Percentiles rank a stretch among this genome's conserved stretches.
Conservation (phyloP, 2,888 invertebrate genomes). For the Timandra comae region DNA sequence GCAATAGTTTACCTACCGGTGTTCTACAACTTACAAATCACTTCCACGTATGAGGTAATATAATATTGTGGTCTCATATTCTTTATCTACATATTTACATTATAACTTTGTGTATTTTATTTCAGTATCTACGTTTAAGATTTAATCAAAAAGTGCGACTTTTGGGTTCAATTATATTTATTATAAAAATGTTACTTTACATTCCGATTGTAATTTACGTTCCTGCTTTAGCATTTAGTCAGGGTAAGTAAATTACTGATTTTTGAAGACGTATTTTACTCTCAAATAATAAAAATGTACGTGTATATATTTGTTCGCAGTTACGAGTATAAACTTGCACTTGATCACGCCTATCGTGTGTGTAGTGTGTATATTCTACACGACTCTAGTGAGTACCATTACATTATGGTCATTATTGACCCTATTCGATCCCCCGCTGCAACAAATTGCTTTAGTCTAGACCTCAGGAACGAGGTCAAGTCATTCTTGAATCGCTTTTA, state of each 20-base stretch:
- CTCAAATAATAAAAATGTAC: neutral
- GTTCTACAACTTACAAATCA: slow-evolving; percentile 84
- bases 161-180: slow-evolving; percentile 81
- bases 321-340: slow-evolving; percentile 88
- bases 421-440: slow-evolving; percentile 29
- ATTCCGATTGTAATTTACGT: slow-evolving; percentile 92
- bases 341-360: slow-evolving; percentile 87
- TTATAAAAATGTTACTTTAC: slow-evolving; percentile 85
- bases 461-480: slow-evolving; percentile 31
- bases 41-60: slow-evolving; percentile 84
- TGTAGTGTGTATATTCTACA: slow-evolving; percentile 94
- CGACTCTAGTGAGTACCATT: slow-evolving; percentile 83
- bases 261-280: too few species aligned
- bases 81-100: slow-evolving; percentile 1
- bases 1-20: slow-evolving; percentile 82
- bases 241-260: too few species aligned
- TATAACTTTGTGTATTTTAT: too few species aligned
- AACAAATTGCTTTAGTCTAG: slow-evolving; percentile 31
- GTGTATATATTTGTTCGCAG: slow-evolving; percentile 61
- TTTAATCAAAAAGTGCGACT: slow-evolving; percentile 82
- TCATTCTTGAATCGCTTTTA: slow-evolving; percentile 3
- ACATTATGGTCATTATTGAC: slow-evolving; percentile 18
- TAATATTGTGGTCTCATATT: neutral
- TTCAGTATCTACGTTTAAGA: slow-evolving; percentile 81
- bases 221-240: slow-evolving; percentile 89